Conservation (phyloP, 2,113 vertebrate species). For the Catagonus wagneri region DNA sequence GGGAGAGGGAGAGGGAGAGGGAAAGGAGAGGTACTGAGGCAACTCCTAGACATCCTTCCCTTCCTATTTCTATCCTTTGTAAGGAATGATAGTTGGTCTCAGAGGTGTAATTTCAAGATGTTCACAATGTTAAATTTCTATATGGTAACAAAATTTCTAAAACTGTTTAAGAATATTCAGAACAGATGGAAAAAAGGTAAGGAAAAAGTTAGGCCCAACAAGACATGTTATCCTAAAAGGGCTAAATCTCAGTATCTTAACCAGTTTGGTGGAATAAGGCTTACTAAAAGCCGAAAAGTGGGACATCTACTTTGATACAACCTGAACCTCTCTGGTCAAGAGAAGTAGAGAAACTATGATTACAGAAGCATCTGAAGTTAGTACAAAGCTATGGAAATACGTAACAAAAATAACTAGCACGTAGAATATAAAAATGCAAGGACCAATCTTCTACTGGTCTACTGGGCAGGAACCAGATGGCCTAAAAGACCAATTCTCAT, state of each 20-base stretch:
- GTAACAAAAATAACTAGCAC: constrained; percentile 61
- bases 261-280: not conserved
- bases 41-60: constrained; percentile 35
- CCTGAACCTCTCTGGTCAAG: constrained; percentile 55
- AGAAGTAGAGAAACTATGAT: not conserved
- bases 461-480: constrained; percentile 72
- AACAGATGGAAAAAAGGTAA: not conserved
- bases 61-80: not conserved
- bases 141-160: constrained; percentile 38
- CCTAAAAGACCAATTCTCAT: constrained; percentile 67
- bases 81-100: constrained; percentile 20
- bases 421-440: constrained; percentile 56
- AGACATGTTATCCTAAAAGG: constrained; percentile 50
- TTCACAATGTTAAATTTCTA: constrained; percentile 30
- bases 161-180: constrained; percentile 29
- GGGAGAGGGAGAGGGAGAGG: not conserved
- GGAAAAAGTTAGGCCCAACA: not conserved
- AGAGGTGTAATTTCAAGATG: constrained; percentile 34
- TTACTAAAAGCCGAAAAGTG: constrained; percentile 40
- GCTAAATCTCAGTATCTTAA: constrained; percentile 22
- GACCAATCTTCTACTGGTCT: constrained; percentile 40
- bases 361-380: constrained; percentile 53
- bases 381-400: constrained; percentile 56
- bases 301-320: not conserved
- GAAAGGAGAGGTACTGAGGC: not conserved